Base-by-base conservation (phyloP, 2,888 invertebrate genomes). In the Pherbina coryleti region DNA sequence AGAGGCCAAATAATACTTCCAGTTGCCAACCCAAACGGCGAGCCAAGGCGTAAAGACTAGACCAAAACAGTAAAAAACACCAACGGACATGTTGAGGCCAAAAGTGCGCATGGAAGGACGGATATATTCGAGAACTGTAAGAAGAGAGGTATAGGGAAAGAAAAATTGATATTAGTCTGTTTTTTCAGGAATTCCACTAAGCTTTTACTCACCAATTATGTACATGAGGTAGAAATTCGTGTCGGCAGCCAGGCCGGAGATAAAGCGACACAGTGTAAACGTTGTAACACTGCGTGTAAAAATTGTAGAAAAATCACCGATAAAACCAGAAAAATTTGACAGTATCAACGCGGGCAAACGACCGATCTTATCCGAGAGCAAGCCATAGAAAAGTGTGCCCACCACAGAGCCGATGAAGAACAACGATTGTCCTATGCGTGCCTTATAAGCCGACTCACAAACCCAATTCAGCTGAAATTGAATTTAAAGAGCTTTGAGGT, bases 151-250 rank as follows among this genome's bases (percentile, higher is more conserved):
- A 37, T 22, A 74, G 44, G 19, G 19, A 5, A 31, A 53, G 25
- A 71, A 53, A 44, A 34, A 53, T 34, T 73, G 37, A 64, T 3
- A 8, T 17, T 57, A 7, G 37, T 5, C 22, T 49, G 2, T 28
- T 25, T 17, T n/a, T 66, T 2, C 3, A n/a, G n/a, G 11, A 37
- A 5, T 14, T 19, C 5, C 0, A n/a, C 34, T 19, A 44, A 8
- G 19, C 3, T 19, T n/a, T 25, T 9, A 77, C 88, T 88, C 85
- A 92, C 92, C 92, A 81, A 92, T 91, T 79, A 92, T 92, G 82
- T 92, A 92, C 92, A 92, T 92, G 89, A 92, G 91, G 79, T 92
- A 91, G 84, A 92, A 92, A 85, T 92, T 92, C 19, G 91, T 90
- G 84, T 92, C 92, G 66, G 92, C 92, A 5, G 92, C 92, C 82